Evolutionary conservation across 2,113 vertebrate species (phyloP), one percentile per base, ranked within the genome.

Genomic region (Monopterus albus): DNA sequence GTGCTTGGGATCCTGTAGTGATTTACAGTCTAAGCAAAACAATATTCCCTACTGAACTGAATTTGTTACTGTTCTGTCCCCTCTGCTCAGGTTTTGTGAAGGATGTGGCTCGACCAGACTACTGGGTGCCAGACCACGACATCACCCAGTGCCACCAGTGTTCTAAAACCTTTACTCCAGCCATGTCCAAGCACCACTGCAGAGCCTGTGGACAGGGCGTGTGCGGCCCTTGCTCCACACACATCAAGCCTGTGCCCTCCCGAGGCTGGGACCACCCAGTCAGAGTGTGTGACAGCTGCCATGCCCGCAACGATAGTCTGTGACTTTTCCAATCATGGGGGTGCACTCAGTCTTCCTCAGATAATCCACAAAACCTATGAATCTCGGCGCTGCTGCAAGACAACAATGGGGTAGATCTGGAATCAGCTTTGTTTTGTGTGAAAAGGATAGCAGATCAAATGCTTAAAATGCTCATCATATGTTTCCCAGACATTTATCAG

Each of bases 221-320:
- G 75, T 95, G 94, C 5, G 85, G 86, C 0, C 56, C 43, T 55
- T 95, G 94, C 88, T 95, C 94, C 46, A 70, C 82, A 1, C 85
- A 88, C 62, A 74, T 42, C 79, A 89, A 86, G 1, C 62, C 93
- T 0, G 94, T 95, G 23, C 93, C 94, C 18, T 93, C 94, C 17
- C 88, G 92, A 0, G 94, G 94, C 28, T 95, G 94, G 94, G 93
- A 95, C 82, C 94, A 95, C 74, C 93, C 94, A 0, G 94, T 95
- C 62, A 83, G 94, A 51, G 94, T 95, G 45, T 95, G 94, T 18
- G 75, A 93, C 52, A 17, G 59, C 60, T 95, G 94, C 52, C 85
- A 87, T 51, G 33, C 72, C 3, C 81, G 77, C 20, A 86, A 82
- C 1, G 90, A 87, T 20, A 75, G 62, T 21, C 85, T 93, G 65